Evolutionary conservation across 2,113 vertebrate species (phyloP), one percentile per base, ranked within the genome.

Genomic region (Uropsilus gracilis): DNA sequence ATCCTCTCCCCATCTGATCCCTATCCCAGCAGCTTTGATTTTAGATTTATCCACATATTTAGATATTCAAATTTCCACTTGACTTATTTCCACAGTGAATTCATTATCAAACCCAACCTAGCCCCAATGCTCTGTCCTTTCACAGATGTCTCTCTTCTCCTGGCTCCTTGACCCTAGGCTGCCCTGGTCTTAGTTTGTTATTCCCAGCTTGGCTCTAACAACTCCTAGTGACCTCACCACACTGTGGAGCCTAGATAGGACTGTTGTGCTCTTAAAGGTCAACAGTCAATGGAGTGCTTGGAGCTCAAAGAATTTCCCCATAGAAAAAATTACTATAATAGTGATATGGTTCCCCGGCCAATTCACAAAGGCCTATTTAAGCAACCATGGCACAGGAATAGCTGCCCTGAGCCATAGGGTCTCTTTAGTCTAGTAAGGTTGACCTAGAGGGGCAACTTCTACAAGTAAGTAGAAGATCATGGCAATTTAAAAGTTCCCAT

Each of bases 221-320:
- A 94, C 50, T 69, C 28, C 68, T 85, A 72, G 55, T 96, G 96
- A 97, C 88, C 94, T 96, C 95, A 97, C 72, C 73, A 94, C 57
- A 86, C 89, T 63, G 63, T 28, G 7, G 44, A 61, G 72, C 68
- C 72, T 55, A 77, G 94, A 96, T 61, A 85, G 89, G 73, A 90
- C 86, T 83, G 91, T 42, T 95, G 91, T 96, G 59, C 94, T 97
- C 91, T 73, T 42, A 95, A 96, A 97, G 94, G 95, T 97, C 95
- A 96, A 57, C 69, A 83, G 94, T 97, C 95, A 96, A 94, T 94
- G 91, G 94, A 80, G 95, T 96, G 82, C 94, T 86, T 95, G 91
- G 94, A 97, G 94, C 83, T 48, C 93, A 86, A 96, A 97, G 94
- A 95, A 97, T 97, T 91, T 97, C 93, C 86, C 69, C 89, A 75